Evolutionary conservation across 2,888 invertebrate species (phyloP).

Genomic region (Uropetala carovei): DNA sequence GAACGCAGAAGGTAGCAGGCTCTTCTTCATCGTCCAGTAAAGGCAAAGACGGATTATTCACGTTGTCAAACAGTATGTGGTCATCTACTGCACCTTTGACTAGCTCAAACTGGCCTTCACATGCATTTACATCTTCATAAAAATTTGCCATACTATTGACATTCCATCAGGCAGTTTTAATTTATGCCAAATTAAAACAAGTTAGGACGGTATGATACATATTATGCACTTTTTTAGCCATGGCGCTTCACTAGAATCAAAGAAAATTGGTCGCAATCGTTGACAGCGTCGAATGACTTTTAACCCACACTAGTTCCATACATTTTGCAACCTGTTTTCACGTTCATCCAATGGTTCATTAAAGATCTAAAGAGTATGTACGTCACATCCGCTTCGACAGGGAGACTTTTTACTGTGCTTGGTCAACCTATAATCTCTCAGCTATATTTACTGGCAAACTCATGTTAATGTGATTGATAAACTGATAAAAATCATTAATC

Average conservation of each 20-base stretch:
- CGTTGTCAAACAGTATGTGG: slow-evolving; percentile 47
- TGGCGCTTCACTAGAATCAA: neutral
- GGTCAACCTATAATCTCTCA: too few species aligned
- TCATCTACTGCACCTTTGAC: slow-evolving; percentile 62
- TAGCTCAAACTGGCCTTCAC: slow-evolving; percentile 44
- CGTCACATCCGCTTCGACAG: slow-evolving; percentile 48
- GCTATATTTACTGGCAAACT: neutral
- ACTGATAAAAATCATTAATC: neutral
- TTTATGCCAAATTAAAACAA: neutral
- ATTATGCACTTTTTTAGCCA: neutral
- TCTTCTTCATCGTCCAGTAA: slow-evolving; percentile 64
- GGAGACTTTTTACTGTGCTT: neutral
- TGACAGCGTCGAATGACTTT: neutral
- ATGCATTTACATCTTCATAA: slow-evolving; percentile 48
- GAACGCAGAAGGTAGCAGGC: slow-evolving; percentile 65
- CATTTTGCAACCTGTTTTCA: slow-evolving; percentile 35
- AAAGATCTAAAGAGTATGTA: neutral
- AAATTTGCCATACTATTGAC: slow-evolving; percentile 50
- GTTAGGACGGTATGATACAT: neutral
- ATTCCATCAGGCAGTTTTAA: neutral
- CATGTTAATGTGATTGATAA: neutral
- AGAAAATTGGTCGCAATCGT: neutral
- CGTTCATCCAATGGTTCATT: slow-evolving; percentile 41
- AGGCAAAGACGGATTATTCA: slow-evolving; percentile 47
- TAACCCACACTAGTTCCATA: slow-evolving; percentile 14